Percentiles rank a stretch among this genome's conserved stretches.
Conservation (phyloP, 2,888 invertebrate species). For the Drosophila helvetica region DNA sequence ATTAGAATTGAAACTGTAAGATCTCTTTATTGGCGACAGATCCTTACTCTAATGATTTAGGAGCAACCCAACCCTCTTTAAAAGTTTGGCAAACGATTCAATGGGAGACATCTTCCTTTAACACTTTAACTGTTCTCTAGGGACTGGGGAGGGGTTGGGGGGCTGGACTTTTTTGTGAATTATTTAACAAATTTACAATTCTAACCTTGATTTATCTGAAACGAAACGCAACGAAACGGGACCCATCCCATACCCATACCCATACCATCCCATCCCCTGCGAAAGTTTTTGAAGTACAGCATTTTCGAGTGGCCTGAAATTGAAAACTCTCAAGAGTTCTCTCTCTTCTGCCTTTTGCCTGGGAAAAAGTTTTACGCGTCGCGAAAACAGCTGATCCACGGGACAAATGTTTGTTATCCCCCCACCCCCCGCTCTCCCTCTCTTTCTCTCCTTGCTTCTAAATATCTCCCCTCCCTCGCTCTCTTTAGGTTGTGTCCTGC, state of each 20-base stretch:
- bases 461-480: too few relatives aligned
- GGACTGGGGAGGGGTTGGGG: background rate
- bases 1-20: too few relatives aligned
- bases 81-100: too few relatives aligned
- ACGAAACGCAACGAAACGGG: background rate
- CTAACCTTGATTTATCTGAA: conserved; percentile 1
- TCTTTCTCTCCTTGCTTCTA: background rate
- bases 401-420: background rate
- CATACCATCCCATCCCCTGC: background rate
- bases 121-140: background rate
- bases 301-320: conserved; percentile 1
- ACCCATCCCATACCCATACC: too few relatives aligned
- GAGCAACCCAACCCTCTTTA: too few relatives aligned
- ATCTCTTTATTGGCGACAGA: too few relatives aligned
- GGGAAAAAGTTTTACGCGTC: background rate
- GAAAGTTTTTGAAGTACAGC: background rate
- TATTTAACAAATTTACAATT: background rate
- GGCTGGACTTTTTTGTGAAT: background rate
- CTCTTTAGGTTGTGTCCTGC: conserved; percentile 49
- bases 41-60: too few relatives aligned
- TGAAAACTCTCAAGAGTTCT: background rate
- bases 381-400: conserved; percentile 4
- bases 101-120: too few relatives aligned
- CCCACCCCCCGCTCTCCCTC: background rate
- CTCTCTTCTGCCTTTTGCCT: background rate